Conservation (phyloP, 2,888 invertebrate genomes). For the Melieria crassipennis region DNA sequence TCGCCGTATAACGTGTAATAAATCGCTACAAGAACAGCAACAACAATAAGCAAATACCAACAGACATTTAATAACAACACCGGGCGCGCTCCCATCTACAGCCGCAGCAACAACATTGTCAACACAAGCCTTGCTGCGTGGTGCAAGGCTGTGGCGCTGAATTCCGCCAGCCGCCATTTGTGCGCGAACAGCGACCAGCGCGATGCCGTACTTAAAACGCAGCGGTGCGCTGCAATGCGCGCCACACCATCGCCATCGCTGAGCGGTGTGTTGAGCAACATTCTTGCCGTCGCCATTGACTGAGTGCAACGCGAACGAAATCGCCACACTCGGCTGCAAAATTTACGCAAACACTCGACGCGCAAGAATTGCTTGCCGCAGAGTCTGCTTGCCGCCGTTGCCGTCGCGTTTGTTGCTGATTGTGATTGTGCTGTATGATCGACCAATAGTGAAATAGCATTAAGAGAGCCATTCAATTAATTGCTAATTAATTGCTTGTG, state of each 20-base stretch:
- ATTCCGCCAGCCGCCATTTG: slow-evolving; percentile 39
- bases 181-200: slow-evolving; percentile 43
- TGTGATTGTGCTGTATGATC: too few species aligned
- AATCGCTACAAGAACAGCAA: slow-evolving; percentile 2
- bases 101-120: slow-evolving; percentile 15
- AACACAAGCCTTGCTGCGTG: not conserved
- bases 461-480: too few species aligned
- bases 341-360: too few species aligned
- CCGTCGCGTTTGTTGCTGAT: too few species aligned
- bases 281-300: too few species aligned
- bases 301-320: too few species aligned
- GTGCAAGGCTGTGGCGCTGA: slow-evolving; percentile 3
- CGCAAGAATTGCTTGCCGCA: too few species aligned
- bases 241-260: slow-evolving; percentile 35
- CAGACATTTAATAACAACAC: slow-evolving; percentile 8
- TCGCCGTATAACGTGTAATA: not conserved
- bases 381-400: too few species aligned
- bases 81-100: not conserved
- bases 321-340: too few species aligned
- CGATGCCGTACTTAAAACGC: slow-evolving; percentile 46
- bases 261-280: too few species aligned
- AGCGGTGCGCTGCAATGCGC: slow-evolving; percentile 43
- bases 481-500: too few species aligned
- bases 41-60: slow-evolving; percentile 12
- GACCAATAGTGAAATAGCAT: too few species aligned